Evolutionary conservation across 2,888 invertebrate species (phyloP), one percentile per base, ranked within the genome.

Genomic region (Scrobipalpa atriplicella): DNA sequence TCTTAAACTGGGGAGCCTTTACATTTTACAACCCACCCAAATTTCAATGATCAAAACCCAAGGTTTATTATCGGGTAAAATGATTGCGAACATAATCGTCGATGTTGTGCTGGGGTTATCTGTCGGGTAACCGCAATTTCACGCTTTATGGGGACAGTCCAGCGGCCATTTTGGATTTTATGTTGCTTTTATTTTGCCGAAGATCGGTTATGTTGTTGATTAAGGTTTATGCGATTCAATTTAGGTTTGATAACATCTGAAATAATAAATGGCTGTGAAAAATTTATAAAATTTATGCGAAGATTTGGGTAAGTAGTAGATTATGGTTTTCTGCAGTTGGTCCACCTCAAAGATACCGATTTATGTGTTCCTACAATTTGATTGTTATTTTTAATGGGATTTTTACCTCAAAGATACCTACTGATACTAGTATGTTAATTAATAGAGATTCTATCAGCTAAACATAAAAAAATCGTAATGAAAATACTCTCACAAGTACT

Each of bases 31-130:
- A 38, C 64, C 54, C 18, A 10, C 18, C 62, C 47, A 36, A 61
- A 64, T 64, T 67, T 67, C 67, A 67, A 67, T 67, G 65, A 67
- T 65, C 67, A 65, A 62, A 61, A 41, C 54, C 62, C 60, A 13
- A 36, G 62, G 61, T 67, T 65, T 67, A 65, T 65, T 43, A 65
- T 60, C 19, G 38, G 29, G 38, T 52, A 39, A 65, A 67, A 67
- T 62, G 60, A 62, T 65, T 62, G 64, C 38, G 62, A 67, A 65
- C 67, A 67, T 67, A 65, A 67, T 65, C 62, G 62, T 43, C 54
- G 62, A 18, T 67, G 67, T 62, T 67, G 29, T 56, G 52, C 58
- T 16, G 10, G 52, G 62, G 52, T 58, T 38, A 29, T 36, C 58
- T 13, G 58, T 9, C 11, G 54, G 54, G 58, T 7, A 38, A 38